These are phyloP conservation scores for Tamandua tetradactyla DNA, from an alignment of 2,797 vertebrate species.

Conservation along the genomic window DNA sequence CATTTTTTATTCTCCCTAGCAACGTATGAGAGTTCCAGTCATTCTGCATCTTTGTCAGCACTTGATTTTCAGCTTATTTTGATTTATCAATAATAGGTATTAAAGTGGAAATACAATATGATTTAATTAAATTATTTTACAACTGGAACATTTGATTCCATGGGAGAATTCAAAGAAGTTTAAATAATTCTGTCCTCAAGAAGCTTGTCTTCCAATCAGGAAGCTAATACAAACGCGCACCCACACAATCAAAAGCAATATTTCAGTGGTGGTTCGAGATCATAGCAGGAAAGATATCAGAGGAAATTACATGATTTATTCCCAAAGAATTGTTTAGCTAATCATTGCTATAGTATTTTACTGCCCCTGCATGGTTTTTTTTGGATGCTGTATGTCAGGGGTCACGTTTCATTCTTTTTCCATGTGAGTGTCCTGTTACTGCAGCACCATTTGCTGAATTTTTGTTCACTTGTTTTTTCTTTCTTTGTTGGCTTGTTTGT, in stretches of 20 bases:
- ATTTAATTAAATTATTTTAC: slow-evolving; percentile 36
- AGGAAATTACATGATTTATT: background rate
- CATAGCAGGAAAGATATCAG: background rate
- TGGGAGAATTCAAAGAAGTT: background rate
- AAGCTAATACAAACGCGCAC: background rate
- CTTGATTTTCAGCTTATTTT: background rate
- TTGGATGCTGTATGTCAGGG: too few species aligned
- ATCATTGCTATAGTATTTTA: background rate
- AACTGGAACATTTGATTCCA: background rate
- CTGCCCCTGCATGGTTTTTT: too few species aligned
- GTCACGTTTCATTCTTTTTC: too few species aligned
- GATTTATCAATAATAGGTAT: background rate
- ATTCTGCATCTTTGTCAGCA: background rate
- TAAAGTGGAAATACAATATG: background rate
- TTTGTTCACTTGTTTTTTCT: too few species aligned
- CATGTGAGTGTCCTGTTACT: too few species aligned
- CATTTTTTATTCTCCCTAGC: background rate
- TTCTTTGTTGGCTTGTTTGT: too few species aligned
- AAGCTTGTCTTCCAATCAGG: background rate
- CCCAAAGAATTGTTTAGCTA: background rate
- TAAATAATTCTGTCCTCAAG: background rate
- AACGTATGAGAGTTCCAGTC: background rate
- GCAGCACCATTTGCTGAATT: too few species aligned
- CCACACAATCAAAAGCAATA: background rate
- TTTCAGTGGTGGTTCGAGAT: background rate